Conservation (phyloP, 2,113 vertebrate species). For the Ameiurus melas region DNA sequence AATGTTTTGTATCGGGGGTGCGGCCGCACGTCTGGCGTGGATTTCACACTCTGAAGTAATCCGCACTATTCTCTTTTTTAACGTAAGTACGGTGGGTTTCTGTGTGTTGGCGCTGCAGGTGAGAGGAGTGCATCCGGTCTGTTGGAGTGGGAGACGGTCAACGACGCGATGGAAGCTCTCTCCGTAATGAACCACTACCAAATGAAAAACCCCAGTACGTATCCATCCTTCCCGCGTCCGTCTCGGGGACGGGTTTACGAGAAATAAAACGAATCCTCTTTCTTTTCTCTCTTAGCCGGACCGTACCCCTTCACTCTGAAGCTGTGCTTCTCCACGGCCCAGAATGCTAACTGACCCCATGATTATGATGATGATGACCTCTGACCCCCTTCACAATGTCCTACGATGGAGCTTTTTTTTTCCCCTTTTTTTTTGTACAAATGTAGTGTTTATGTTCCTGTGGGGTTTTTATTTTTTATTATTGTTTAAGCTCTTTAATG, state of each 20-base stretch:
- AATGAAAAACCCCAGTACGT: conserved; percentile 94
- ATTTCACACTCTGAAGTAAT: too few relatives aligned
- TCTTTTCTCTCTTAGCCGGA: conserved; percentile 70
- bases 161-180: conserved; percentile 88
- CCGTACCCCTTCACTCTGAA: conserved; percentile 92
- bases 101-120: conserved; percentile 67
- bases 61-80: too few relatives aligned
- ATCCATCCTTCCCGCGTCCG: too few relatives aligned
- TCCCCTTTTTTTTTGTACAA: conserved; percentile 44
- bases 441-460: background rate
- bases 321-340: conserved; percentile 90
- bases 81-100: background rate
- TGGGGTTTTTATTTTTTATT: conserved; percentile 1
- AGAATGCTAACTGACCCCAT: conserved; percentile 82
- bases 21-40: too few relatives aligned
- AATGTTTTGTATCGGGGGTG: too few relatives aligned
- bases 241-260: background rate
- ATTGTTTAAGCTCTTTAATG: background rate
- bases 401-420: background rate
- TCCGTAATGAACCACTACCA: conserved; percentile 89
- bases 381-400: background rate
- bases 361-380: background rate
- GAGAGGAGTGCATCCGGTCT: conserved; percentile 89
- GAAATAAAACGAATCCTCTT: background rate
- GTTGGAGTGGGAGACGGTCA: conserved; percentile 90